These are phyloP conservation scores for Rhadinocentrus ornatus DNA, from an alignment of 2,797 vertebrate species.

Conservation along the genomic window DNA sequence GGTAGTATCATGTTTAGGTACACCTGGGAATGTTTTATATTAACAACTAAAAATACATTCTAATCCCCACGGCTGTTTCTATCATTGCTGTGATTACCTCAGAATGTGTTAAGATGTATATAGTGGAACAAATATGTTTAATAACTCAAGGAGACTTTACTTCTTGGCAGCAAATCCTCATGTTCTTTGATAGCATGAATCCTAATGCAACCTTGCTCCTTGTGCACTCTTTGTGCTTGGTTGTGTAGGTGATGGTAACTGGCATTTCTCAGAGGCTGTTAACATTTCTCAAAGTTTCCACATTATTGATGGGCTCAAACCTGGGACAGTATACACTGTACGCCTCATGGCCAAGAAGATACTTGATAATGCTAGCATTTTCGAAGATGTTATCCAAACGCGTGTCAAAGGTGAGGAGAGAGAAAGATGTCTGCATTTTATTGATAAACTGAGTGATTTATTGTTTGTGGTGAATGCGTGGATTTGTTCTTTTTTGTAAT, in stretches of 20 bases:
- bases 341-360: slow-evolving; percentile 90
- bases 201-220: slow-evolving; percentile 58
- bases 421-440: slow-evolving; percentile 12
- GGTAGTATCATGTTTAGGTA: slow-evolving; percentile 38
- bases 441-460: slow-evolving; percentile 8
- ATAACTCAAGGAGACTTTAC: slow-evolving; percentile 2
- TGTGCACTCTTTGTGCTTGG: slow-evolving; percentile 75
- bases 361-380: slow-evolving; percentile 93
- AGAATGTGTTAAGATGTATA: slow-evolving; percentile 22
- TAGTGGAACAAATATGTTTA: slow-evolving; percentile 8
- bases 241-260: slow-evolving; percentile 90
- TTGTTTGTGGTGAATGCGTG: slow-evolving; percentile 22
- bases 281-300: slow-evolving; percentile 90
- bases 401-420: slow-evolving; percentile 90
- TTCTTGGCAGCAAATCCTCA: slow-evolving; percentile 6
- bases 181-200: slow-evolving; percentile 30
- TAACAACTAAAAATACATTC: slow-evolving; percentile 42
- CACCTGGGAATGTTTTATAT: slow-evolving; percentile 37
- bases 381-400: slow-evolving; percentile 94
- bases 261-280: slow-evolving; percentile 88
- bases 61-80: slow-evolving; percentile 28
- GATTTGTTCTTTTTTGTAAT: slow-evolving; percentile 18
- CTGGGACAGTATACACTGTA: slow-evolving; percentile 88
- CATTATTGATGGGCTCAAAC: slow-evolving; percentile 88
- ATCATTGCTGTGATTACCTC: slow-evolving; percentile 15